Evolutionary conservation across 2,113 vertebrate genomes (phyloP).

Genomic region (Ancistrus triradiatus): DNA sequence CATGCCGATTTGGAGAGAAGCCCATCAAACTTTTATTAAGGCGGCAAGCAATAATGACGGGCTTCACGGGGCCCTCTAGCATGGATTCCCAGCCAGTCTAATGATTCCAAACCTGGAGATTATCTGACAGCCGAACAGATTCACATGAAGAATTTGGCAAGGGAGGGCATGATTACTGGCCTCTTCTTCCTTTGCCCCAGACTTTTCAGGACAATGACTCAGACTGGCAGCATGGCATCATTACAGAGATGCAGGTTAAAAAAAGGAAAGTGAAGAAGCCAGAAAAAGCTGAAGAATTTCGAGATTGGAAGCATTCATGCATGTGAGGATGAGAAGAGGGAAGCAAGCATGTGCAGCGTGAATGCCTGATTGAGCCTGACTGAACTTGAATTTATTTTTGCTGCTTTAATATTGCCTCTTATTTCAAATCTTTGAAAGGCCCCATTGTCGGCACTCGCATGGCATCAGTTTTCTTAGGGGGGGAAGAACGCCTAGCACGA

Average conservation of each 20-base stretch:
- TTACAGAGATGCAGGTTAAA: constrained; percentile 25
- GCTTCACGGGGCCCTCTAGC: constrained; percentile 49
- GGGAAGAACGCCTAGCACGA: constrained; percentile 41
- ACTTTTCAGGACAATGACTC: constrained; percentile 22
- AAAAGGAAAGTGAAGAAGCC: not conserved
- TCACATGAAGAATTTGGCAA: constrained; percentile 25
- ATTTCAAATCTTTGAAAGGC: constrained; percentile 22
- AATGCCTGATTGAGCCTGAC: constrained; percentile 20
- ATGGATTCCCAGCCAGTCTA: constrained; percentile 32
- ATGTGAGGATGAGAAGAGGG: not conserved
- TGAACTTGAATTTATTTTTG: constrained; percentile 34
- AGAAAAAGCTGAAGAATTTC: not conserved
- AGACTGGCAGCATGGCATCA: constrained; percentile 19
- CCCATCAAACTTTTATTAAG: constrained; percentile 80
- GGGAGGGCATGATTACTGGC: constrained; percentile 6
- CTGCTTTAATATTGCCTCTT: constrained; percentile 32
- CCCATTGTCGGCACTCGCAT: not conserved
- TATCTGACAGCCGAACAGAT: constrained; percentile 35
- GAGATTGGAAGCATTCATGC: constrained; percentile 3
- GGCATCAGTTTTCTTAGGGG: constrained; percentile 32
- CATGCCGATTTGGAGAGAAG: constrained; percentile 70
- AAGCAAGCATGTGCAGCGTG: not conserved
- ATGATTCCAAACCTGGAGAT: constrained; percentile 35
- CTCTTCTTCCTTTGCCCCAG: constrained; percentile 9
- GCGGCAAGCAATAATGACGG: constrained; percentile 72